A percentile compares a stretch with the other conserved stretches of the same genome.
Evolutionary conservation across 2,888 invertebrate species (phyloP).

Genomic region (Imbricaverruca yamaguchii): DNA sequence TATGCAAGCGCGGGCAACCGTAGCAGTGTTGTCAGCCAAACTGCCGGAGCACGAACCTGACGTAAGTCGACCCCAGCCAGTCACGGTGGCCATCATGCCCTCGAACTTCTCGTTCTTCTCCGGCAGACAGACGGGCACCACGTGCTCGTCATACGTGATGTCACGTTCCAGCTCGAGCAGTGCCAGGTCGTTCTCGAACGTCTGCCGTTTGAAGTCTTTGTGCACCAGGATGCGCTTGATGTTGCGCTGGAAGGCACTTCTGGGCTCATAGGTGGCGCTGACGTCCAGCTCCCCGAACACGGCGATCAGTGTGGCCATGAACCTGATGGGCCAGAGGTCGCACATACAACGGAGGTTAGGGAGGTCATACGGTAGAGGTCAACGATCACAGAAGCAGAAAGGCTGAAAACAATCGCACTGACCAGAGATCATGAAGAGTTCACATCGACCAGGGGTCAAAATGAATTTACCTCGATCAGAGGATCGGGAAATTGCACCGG

Average conservation of each 20-base stretch:
- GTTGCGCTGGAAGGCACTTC: conserved; percentile 59
- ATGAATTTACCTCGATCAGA: too few species aligned
- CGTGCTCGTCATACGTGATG: conserved; percentile 73
- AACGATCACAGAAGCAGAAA: too few species aligned
- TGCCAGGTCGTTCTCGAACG: conserved; percentile 86
- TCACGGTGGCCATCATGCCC: conserved; percentile 78
- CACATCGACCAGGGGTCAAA: too few species aligned
- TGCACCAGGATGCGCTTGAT: conserved; percentile 82
- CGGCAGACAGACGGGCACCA: conserved; percentile 88
- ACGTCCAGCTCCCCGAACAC: conserved; percentile 88
- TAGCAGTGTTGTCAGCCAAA: too few species aligned
- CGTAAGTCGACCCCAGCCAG: conserved; percentile 85
- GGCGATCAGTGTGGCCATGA: conserved; percentile 79
- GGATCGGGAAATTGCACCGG: too few species aligned
- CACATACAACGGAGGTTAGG: too few species aligned
- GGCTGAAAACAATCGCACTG: too few species aligned
- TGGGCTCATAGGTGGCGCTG: conserved; percentile 65
- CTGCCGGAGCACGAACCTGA: conserved; percentile 52
- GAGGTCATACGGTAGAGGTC: too few species aligned
- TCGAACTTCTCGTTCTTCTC: conserved; percentile 64
- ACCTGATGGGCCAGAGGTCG: conserved; percentile 46
- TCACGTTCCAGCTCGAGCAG: conserved; percentile 74
- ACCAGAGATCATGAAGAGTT: too few species aligned
- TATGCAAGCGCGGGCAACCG: too few species aligned
- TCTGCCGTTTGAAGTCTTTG: conserved; percentile 76